Evolutionary conservation across 2,113 vertebrate species (phyloP).

Genomic region (Ovibos moschatus): DNA sequence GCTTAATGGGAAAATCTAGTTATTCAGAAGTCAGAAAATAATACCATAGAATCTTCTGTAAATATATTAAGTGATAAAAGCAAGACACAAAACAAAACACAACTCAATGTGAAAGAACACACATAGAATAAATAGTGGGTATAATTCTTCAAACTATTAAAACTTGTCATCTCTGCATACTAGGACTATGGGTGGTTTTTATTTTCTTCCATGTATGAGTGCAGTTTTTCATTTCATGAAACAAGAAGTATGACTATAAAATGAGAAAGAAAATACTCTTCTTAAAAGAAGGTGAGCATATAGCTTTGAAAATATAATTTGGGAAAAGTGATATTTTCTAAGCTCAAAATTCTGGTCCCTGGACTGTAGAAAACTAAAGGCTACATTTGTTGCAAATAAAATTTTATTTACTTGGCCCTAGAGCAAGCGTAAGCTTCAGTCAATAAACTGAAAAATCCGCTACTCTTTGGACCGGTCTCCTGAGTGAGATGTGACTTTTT

Average conservation of each 20-base stretch:
- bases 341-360: background rate
- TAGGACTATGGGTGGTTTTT: background rate
- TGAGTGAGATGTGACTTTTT: background rate
- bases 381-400: background rate
- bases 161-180: background rate
- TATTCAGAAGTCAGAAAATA: background rate
- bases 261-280: background rate
- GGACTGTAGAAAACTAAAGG: background rate
- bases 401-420: background rate
- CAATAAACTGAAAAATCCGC: background rate
- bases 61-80: background rate
- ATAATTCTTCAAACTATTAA: background rate
- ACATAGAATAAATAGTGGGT: background rate
- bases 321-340: background rate
- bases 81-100: background rate
- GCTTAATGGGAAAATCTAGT: background rate
- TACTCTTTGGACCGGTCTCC: background rate
- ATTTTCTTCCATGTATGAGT: background rate
- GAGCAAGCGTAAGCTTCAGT: background rate
- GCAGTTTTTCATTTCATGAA: background rate
- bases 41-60: background rate
- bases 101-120: background rate
- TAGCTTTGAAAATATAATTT: background rate
- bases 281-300: background rate
- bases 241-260: background rate